These are phyloP conservation scores for Clarias magur DNA, from an alignment of 2,113 vertebrate genomes.

Conservation along the genomic window DNA sequence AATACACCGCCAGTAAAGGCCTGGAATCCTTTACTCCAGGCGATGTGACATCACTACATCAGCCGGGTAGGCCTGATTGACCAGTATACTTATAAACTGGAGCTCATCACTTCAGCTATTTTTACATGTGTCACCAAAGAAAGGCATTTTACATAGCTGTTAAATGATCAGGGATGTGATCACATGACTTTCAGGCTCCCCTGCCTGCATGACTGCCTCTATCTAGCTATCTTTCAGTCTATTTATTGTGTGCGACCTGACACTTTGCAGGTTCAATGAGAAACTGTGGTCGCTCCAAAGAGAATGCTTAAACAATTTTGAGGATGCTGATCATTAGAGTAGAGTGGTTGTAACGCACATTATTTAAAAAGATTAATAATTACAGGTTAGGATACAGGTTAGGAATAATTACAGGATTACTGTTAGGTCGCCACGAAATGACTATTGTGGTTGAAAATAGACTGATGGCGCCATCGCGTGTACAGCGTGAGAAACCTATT, in stretches of 20 bases:
- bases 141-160: neutral
- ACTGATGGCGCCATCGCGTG: conserved; percentile 2
- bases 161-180: conserved; percentile 9
- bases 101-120: conserved; percentile 26
- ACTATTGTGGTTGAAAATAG: neutral
- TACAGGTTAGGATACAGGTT: too few species aligned
- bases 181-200: neutral
- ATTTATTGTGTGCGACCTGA: neutral
- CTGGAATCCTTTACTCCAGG: conserved; percentile 49
- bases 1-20: conserved; percentile 41
- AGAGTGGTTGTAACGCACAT: too few species aligned
- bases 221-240: neutral
- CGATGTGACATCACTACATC: conserved; percentile 49
- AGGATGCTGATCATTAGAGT: neutral
- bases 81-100: conserved; percentile 30
- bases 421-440: neutral
- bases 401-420: too few species aligned
- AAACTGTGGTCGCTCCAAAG: neutral
- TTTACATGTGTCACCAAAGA: conserved; percentile 18
- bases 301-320: too few species aligned
- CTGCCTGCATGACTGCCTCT: neutral
- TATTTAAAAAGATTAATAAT: neutral
- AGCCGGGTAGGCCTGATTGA: conserved; percentile 26
- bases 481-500: neutral
- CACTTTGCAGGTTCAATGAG: neutral